Evolutionary conservation across 2,797 vertebrate species (phyloP), one percentile per base, ranked within the genome.

Genomic region (Anguilla pacifica): DNA sequence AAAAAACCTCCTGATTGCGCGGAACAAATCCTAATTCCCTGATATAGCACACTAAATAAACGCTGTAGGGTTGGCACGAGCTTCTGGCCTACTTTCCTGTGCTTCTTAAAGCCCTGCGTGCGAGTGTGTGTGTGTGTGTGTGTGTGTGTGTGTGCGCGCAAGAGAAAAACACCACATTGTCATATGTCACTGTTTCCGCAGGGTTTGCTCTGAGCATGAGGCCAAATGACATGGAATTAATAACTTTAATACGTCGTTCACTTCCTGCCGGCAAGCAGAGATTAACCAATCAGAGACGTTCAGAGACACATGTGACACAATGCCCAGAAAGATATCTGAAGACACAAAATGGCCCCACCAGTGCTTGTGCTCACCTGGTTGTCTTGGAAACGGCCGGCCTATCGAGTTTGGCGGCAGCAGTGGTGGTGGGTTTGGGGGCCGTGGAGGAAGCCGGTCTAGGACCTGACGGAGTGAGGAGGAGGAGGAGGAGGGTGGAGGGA

Each of bases 331-430:
- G 25, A 64, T 19, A 25, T 25, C 19, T 10, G 3, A 25, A 64
- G 19, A 87, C 82, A 89, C 82, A 59, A 25, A 87, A 77, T 19
- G 35, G 84, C 84, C 87, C 89, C 84, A 87, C 59, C 84, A 90
- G 88, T 89, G 86, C 90, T 89, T 89, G 57, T 86, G 15, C 94
- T 86, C 92, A 97, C 96, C 95, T 96, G 91, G 94, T 90, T 91
- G 96, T 93, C 94, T 96, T 96, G 93, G 95, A 93, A 91, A 94
- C 91, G 0, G 92, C 88, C 25, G 94, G 89, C 90, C 90, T 95
- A 87, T 92, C 92, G 22, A 92, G 88, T 90, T 91, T 92, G 86
- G 91, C 81, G 46, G 92, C 87, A 64, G 88, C 88, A 22, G 88
- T 72, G 28, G 87, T 83, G 89, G 91, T 91, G 2, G 93, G 88